phyloP scores from a whole-genome alignment of 2,888 invertebrate genomes.

The Poecilus cupreus region DNA sequence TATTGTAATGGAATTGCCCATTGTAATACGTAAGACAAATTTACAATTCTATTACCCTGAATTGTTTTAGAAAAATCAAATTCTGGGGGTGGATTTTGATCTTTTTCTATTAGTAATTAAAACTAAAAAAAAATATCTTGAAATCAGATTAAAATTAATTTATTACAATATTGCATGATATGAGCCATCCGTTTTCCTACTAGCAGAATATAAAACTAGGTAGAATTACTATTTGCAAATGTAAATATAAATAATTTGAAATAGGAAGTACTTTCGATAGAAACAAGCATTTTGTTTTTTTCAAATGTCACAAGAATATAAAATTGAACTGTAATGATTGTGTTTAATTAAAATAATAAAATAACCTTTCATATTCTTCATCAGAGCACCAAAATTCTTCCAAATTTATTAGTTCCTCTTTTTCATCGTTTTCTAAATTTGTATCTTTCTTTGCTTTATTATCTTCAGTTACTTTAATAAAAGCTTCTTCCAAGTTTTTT shows the following conservation, averaged over 20 bases:
- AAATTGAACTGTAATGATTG: not conserved
- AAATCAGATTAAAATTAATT: not conserved
- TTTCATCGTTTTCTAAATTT: too few relatives aligned
- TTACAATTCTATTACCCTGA: conserved; percentile 18
- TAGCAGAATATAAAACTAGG: not conserved
- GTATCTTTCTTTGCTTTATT: too few relatives aligned
- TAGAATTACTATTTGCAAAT: not conserved
- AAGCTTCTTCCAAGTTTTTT: too few relatives aligned
- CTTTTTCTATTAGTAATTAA: not conserved
- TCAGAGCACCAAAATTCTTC: not conserved
- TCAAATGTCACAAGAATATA: too few relatives aligned
- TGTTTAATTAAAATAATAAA: not conserved
- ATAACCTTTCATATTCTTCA: not conserved
- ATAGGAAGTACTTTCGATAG: too few relatives aligned
- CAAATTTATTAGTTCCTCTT: not conserved
- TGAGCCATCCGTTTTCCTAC: not conserved
- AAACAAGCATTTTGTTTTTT: too few relatives aligned
- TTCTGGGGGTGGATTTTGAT: conserved; percentile 5
- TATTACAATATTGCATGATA: not conserved
- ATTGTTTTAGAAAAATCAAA: conserved; percentile 40
- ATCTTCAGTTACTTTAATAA: too few relatives aligned
- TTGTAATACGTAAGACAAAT: conserved; percentile 24
- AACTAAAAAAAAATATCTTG: conserved; percentile 4
- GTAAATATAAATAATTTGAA: not conserved
- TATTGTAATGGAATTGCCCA: conserved; percentile 28